Evolutionary conservation across 2,888 invertebrate genomes (phyloP).

Genomic region (Apodemia zela): DNA sequence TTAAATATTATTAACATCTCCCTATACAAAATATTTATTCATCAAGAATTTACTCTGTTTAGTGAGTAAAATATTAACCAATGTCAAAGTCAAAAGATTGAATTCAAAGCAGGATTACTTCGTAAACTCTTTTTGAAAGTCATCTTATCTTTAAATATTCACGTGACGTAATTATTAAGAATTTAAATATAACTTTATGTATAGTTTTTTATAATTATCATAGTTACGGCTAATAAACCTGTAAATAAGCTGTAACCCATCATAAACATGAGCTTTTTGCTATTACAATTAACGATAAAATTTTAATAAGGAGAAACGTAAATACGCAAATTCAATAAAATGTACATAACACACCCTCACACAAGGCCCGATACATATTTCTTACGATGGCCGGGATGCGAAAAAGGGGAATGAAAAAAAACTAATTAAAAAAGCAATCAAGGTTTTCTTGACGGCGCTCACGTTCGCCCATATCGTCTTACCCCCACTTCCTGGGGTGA

Average conservation of each 20-base stretch:
- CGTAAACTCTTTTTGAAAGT: too few species aligned
- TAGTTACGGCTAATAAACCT: too few species aligned
- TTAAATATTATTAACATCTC: too few species aligned
- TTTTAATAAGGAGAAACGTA: conserved; percentile 19
- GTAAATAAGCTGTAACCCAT: background rate
- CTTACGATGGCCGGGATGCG: conserved; percentile 68
- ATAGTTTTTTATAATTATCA: too few species aligned
- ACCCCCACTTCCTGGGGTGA: conserved; percentile 67
- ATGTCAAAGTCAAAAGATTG: too few species aligned
- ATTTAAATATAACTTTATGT: too few species aligned
- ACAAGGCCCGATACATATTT: conserved; percentile 65
- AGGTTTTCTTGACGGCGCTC: conserved; percentile 81
- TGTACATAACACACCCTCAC: conserved; percentile 45
- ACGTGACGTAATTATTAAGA: too few species aligned
- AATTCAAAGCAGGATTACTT: too few species aligned
- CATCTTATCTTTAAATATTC: too few species aligned
- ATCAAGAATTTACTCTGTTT: too few species aligned
- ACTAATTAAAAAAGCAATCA: conserved; percentile 82
- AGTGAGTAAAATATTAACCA: too few species aligned
- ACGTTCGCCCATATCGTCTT: conserved; percentile 81
- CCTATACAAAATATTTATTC: too few species aligned
- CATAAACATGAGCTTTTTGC: background rate
- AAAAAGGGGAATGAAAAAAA: conserved; percentile 75
- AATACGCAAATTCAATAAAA: conserved; percentile 40
- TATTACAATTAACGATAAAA: conserved; percentile 1